These are phyloP conservation scores for Setipinna tenuifilis DNA, from an alignment of 2,797 vertebrate genomes.

Conservation along the genomic window DNA sequence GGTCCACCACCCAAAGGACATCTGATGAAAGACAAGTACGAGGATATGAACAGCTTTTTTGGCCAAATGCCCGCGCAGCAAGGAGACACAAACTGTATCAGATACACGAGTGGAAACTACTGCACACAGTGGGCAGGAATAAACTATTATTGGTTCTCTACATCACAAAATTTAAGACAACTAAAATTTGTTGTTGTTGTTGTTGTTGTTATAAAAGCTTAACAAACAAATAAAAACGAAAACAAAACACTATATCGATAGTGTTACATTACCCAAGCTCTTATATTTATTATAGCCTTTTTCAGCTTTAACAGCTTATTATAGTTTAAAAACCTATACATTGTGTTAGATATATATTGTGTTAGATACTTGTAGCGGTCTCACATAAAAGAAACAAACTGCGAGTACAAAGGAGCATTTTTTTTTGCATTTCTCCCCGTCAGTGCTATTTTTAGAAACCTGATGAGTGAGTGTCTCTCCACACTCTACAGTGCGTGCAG, in stretches of 20 bases:
- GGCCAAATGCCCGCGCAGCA: not conserved
- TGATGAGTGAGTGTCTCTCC: conserved; percentile 39
- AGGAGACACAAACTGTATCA: not conserved
- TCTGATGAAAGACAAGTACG: not conserved
- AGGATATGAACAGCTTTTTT: not conserved
- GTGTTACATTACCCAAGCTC: not conserved
- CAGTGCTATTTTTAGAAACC: conserved; percentile 35
- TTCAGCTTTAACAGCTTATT: not conserved
- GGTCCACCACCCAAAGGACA: conserved; percentile 21
- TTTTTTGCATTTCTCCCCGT: conserved; percentile 52
- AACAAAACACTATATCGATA: not conserved
- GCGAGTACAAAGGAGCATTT: not conserved
- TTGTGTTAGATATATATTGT: not conserved
- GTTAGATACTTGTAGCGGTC: not conserved
- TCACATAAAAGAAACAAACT: not conserved
- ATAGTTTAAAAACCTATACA: not conserved
- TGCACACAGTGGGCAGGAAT: not conserved
- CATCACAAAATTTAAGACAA: not conserved
- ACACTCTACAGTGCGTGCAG: conserved; percentile 54
- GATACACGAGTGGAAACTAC: not conserved
- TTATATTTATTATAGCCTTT: too few relatives aligned
- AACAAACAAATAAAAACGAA: not conserved
- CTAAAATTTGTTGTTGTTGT: not conserved
- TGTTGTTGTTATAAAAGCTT: not conserved
- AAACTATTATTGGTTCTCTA: not conserved